These are phyloP conservation scores for Penelope pileata DNA, from an alignment of 2,113 vertebrate genomes.

Conservation along the genomic window DNA sequence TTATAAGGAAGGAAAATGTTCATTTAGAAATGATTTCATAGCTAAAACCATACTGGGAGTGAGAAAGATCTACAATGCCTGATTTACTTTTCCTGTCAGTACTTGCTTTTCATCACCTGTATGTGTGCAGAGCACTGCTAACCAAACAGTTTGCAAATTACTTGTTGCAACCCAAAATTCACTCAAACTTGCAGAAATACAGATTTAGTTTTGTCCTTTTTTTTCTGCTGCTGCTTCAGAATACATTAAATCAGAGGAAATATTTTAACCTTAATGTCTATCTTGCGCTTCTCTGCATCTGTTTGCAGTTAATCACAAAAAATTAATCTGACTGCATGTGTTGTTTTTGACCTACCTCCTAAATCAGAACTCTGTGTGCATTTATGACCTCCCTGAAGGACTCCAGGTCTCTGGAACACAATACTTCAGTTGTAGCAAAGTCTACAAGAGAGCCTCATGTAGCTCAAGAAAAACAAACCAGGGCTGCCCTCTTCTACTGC, in stretches of 20 bases:
- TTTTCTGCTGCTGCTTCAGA: background rate
- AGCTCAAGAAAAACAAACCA: background rate
- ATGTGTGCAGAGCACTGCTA: background rate
- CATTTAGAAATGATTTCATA: background rate
- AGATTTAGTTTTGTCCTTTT: background rate
- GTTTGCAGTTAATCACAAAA: background rate
- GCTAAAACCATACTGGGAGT: background rate
- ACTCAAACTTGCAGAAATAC: background rate
- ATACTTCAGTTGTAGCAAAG: background rate
- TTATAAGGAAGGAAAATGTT: background rate
- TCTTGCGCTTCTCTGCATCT: background rate
- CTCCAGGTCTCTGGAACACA: conserved; percentile 23
- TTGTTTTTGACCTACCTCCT: background rate
- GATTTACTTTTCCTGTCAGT: background rate
- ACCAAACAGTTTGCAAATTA: background rate
- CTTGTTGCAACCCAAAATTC: background rate
- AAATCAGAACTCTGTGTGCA: background rate
- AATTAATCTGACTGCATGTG: background rate
- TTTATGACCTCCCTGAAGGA: conserved; percentile 21
- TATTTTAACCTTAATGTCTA: background rate
- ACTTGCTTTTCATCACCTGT: background rate
- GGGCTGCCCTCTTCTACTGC: background rate
- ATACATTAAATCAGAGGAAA: background rate
- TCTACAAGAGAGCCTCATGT: background rate
- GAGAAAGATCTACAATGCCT: background rate